phyloP scores from a whole-genome alignment of 2,113 vertebrate species.

The Ovis aries region ARS-UI_Ramb_v3.0 NC_056055.1:78807501-78808000 shows the following conservation, averaged over 20 bases:
- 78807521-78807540: too few species aligned
- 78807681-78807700: neutral
- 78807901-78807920: neutral
- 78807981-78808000: conserved; percentile 2
- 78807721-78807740: neutral
- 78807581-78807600: neutral
- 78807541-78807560: neutral
- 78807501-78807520: too few species aligned
- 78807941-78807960: neutral
- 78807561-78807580: neutral
- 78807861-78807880: neutral
- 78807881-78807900: neutral
- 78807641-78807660: neutral
- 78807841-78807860: neutral
- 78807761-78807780: neutral
- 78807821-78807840: neutral
- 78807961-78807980: neutral
- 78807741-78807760: neutral
- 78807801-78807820: neutral
- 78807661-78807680: neutral
- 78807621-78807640: neutral
- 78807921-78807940: neutral
- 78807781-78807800: neutral
- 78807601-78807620: neutral
- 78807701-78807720: neutral